Evolutionary conservation across 2,113 vertebrate genomes (phyloP).

Genomic region (Typhlomys cinereus): DNA sequence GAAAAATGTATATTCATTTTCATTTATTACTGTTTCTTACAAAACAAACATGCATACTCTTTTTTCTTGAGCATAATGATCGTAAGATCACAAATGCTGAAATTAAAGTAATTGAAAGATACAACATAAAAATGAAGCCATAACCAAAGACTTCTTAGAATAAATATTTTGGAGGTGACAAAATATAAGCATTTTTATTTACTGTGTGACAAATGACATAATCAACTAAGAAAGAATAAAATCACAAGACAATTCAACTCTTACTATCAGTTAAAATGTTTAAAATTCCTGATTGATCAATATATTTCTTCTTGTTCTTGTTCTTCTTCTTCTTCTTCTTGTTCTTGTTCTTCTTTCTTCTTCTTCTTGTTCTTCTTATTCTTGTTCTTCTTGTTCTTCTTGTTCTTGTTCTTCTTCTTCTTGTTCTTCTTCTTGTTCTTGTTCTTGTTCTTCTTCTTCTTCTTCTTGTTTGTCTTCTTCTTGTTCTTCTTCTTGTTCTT

Average conservation of each 20-base stretch:
- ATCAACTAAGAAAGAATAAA: neutral
- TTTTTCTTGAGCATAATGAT: neutral
- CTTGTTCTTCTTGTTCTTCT: too few species aligned
- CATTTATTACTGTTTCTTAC: neutral
- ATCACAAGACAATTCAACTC: neutral
- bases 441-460: neutral
- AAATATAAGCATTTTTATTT: neutral
- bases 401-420: neutral
- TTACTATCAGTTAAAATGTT: neutral
- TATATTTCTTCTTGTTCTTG: neutral
- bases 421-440: neutral
- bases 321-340: neutral
- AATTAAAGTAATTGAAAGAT: neutral
- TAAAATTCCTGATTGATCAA: neutral
- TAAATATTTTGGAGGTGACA: neutral
- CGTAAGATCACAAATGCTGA: neutral
- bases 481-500: neutral
- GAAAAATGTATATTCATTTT: neutral
- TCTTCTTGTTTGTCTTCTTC: too few species aligned
- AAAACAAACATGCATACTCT: neutral
- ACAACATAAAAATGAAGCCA: neutral
- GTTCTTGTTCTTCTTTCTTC: neutral
- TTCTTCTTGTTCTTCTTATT: neutral
- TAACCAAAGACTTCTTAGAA: neutral
- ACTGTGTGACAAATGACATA: neutral